A percentile compares a stretch with the other conserved stretches of the same genome.
Conservation (phyloP, 2,888 invertebrate genomes). For the Nebria brevicollis region DNA sequence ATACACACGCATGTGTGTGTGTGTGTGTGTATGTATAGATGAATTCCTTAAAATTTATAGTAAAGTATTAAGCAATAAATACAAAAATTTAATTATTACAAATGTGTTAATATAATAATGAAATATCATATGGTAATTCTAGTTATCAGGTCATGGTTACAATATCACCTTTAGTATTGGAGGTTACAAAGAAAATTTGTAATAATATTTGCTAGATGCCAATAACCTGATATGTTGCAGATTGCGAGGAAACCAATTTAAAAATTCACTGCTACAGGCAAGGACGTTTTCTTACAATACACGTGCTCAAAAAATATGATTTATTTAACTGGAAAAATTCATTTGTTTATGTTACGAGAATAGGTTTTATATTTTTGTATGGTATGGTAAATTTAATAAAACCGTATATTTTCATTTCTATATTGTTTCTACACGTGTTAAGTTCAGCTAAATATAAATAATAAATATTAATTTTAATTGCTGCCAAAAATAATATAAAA, state of each 20-base stretch:
- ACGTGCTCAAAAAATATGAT: neutral
- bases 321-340: neutral
- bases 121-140: neutral
- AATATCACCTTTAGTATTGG: neutral
- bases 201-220: too few relatives aligned
- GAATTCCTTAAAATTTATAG: too few relatives aligned
- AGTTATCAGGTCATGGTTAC: neutral
- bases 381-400: neutral
- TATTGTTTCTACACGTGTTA: too few relatives aligned
- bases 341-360: neutral
- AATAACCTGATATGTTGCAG: constrained; percentile 11
- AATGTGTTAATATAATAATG: neutral
- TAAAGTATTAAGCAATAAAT: too few relatives aligned
- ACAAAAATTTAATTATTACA: neutral
- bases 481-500: too few relatives aligned
- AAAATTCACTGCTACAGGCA: constrained; percentile 24
- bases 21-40: too few relatives aligned
- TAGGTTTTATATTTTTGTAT: neutral
- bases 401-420: too few relatives aligned
- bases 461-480: too few relatives aligned
- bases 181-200: neutral
- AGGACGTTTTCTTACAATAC: constrained; percentile 11
- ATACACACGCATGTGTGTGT: too few relatives aligned
- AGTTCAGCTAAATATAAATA: too few relatives aligned
- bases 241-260: constrained; percentile 12